A percentile compares a stretch with the other conserved stretches of the same genome.
phyloP scores from a whole-genome alignment of 2,888 invertebrate species.

The Noctua comes region DNA sequence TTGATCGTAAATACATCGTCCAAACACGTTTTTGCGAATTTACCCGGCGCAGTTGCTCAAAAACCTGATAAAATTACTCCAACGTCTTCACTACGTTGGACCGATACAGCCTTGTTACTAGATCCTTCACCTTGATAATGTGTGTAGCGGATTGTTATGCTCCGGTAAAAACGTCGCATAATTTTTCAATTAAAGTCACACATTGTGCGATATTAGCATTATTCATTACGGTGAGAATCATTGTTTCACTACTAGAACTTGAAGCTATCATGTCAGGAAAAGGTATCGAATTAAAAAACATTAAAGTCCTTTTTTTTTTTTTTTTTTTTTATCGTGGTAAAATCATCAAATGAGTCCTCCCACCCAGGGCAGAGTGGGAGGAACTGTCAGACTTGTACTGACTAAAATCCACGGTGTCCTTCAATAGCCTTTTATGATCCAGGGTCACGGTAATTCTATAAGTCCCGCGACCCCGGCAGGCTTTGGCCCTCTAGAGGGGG shows the following conservation, averaged over 20 bases:
- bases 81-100: background rate
- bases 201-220: background rate
- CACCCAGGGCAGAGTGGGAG: too few relatives aligned
- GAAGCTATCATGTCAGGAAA: background rate
- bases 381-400: too few relatives aligned
- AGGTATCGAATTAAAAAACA: background rate
- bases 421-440: too few relatives aligned
- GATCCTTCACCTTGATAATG: slow-evolving; percentile 37
- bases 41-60: background rate
- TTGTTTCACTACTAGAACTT: background rate
- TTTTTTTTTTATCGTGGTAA: too few relatives aligned
- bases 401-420: too few relatives aligned
- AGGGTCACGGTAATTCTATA: too few relatives aligned
- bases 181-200: background rate
- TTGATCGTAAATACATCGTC: background rate
- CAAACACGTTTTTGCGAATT: slow-evolving; percentile 15
- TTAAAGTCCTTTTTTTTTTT: too few relatives aligned
- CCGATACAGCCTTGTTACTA: slow-evolving; percentile 2
- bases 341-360: too few relatives aligned
- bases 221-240: background rate
- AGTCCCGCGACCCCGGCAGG: too few relatives aligned
- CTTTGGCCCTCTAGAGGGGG: too few relatives aligned
- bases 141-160: slow-evolving; percentile 20
- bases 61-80: slow-evolving; percentile 21
- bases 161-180: slow-evolving; percentile 6